Evolutionary conservation across 1,140 invertebrate genomes (phyloP).

Genomic region (Semibalanus balanoides): DNA sequence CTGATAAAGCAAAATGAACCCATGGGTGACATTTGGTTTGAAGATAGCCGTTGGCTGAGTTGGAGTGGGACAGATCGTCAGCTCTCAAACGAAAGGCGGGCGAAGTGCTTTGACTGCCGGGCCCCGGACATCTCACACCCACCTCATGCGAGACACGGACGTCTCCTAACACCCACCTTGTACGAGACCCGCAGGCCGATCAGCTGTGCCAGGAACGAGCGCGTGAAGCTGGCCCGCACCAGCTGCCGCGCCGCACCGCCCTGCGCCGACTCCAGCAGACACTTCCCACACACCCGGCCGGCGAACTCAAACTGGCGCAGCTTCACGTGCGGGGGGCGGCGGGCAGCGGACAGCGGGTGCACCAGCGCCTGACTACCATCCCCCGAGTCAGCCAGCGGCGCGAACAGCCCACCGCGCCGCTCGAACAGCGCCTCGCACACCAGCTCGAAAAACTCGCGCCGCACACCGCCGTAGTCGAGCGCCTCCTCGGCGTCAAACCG

Average conservation of each 20-base stretch:
- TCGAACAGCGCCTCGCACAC: slow-evolving; percentile 77
- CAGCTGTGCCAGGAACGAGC: slow-evolving; percentile 86
- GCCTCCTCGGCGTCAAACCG: slow-evolving; percentile 83
- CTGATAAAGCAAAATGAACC: too few species aligned
- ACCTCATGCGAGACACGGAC: too few species aligned
- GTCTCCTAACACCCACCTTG: slow-evolving; percentile 39
- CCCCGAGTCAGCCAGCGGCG: slow-evolving; percentile 53
- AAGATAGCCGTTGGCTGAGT: too few species aligned
- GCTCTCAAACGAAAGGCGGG: too few species aligned
- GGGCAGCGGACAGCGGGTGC: slow-evolving; percentile 62
- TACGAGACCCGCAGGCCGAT: slow-evolving; percentile 85
- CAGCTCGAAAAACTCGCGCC: slow-evolving; percentile 85
- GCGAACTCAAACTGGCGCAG: slow-evolving; percentile 86
- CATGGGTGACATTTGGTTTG: too few species aligned
- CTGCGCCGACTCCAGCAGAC: slow-evolving; percentile 77
- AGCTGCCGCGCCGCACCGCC: slow-evolving; percentile 74
- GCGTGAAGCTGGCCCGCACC: slow-evolving; percentile 73
- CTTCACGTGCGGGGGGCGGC: slow-evolving; percentile 55
- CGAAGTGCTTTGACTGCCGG: too few species aligned
- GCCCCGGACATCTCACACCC: too few species aligned
- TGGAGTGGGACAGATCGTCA: too few species aligned
- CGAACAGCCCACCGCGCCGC: slow-evolving; percentile 62
- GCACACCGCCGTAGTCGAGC: slow-evolving; percentile 82
- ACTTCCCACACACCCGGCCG: slow-evolving; percentile 85
- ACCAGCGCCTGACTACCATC: slow-evolving; percentile 60